Conservation (phyloP, 2,113 vertebrate species). For the Phrynosoma platyrhinos region DNA sequence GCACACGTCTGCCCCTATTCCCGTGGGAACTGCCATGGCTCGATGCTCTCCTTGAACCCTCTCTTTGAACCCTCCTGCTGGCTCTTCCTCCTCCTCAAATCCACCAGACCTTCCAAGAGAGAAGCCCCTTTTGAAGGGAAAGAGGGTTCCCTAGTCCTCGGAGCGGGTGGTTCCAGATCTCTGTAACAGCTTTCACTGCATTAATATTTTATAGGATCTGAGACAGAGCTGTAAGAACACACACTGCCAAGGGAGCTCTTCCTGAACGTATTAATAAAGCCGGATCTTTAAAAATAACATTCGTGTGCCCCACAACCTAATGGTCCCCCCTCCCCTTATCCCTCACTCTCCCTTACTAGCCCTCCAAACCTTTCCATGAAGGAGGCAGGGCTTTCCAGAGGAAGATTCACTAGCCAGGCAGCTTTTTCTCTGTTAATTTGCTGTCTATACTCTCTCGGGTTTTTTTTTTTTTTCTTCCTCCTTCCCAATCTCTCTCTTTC, state of each 20-base stretch:
- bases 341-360: not conserved
- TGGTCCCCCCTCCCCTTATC: not conserved
- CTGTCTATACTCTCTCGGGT: conserved; percentile 74
- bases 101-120: conserved; percentile 40
- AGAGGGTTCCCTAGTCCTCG: conserved; percentile 60
- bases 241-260: conserved; percentile 82
- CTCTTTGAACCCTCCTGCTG: not conserved
- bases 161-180: conserved; percentile 71
- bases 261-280: conserved; percentile 84
- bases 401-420: conserved; percentile 68
- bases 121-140: conserved; percentile 63
- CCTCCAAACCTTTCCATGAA: conserved; percentile 55
- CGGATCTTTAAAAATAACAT: conserved; percentile 80
- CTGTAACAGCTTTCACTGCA: conserved; percentile 84
- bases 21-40: not conserved
- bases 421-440: conserved; percentile 76
- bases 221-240: conserved; percentile 84
- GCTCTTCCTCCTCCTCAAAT: not conserved
- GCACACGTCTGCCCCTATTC: too few species aligned
- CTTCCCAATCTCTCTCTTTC: not conserved
- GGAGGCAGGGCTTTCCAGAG: conserved; percentile 67
- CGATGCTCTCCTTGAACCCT: not conserved
- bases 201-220: conserved; percentile 90
- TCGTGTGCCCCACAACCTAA: not conserved
- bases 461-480: not conserved